Base-by-base conservation (phyloP, 2,797 vertebrate genomes). In the Cyprinodon diabolis region DNA sequence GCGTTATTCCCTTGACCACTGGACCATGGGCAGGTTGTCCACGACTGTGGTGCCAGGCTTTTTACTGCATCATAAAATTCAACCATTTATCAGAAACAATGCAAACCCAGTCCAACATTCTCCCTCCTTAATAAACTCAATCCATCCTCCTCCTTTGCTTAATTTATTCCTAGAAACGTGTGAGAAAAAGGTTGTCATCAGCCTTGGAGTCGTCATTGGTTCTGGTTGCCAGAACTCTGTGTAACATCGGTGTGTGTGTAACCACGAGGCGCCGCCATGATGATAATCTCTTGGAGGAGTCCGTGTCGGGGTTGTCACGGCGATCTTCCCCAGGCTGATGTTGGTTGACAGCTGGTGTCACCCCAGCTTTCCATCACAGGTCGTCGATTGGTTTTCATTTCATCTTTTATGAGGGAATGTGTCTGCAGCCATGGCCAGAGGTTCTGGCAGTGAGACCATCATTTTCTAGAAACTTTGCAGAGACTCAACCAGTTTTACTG, bases 241-340 rank as follows among this genome's bases (percentile, higher is more conserved):
- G 66, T 75, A 70, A 47, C 65, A 25, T 55, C 71, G 52, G 58
- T 49, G 73, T n/a, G 51, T 70, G 69, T 47, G 43, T 80, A 72
- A 84, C 85, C 71, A 47, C 13, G 72, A 84, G 87, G 84, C 84
- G 86, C 86, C 85, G 86, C 87, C 48, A 19, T 91, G 90, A 93
- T 54, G 90, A 89, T 92, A 92, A 92, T 93, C 87, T 93, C 87
- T 93, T 75, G 58, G 87, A 92, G 92, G 90, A 92, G 83, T 92
- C 87, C 68, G 86, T 90, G 92, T 93, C 78, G 88, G 88, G 93
- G 90, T 92, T 93, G 93, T 93, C 93, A 92, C 89, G 80, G 83
- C 86, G 84, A 92, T 92, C 88, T 90, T 88, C 86, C 87, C 56
- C 11, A 72, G 84, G 90, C 90, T 92, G 89, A 92, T 93, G 88